phyloP scores from a whole-genome alignment of 2,797 vertebrate genomes.

The Denticeps clupeoides region DNA sequence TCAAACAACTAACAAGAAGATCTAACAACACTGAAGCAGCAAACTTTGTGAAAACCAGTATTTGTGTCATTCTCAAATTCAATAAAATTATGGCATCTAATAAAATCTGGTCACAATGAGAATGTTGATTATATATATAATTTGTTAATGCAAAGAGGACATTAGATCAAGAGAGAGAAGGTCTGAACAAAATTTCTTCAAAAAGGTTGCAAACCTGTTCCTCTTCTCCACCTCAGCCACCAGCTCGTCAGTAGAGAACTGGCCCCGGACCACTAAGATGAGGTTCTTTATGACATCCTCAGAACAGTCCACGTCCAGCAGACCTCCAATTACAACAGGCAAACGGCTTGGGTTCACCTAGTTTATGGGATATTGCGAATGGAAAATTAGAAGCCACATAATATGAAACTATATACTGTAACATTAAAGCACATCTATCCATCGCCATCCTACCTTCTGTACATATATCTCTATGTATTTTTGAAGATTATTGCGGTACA shows the following conservation, averaged over 20 bases:
- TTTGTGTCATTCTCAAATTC: too few species aligned
- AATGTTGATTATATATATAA: too few species aligned
- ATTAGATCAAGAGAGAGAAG: too few species aligned
- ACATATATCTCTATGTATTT: slow-evolving; percentile 96
- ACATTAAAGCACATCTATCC: neutral
- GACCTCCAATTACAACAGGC: slow-evolving; percentile 86
- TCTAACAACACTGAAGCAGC: too few species aligned
- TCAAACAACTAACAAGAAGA: too few species aligned
- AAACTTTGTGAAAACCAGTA: too few species aligned
- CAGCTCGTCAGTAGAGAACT: slow-evolving; percentile 94
- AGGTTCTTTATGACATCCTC: slow-evolving; percentile 94
- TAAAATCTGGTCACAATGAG: too few species aligned
- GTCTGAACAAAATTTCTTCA: too few species aligned
- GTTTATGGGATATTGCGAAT: too few species aligned
- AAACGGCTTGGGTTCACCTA: slow-evolving; percentile 91
- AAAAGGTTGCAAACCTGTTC: slow-evolving; percentile 65
- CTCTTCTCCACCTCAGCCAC: slow-evolving; percentile 93
- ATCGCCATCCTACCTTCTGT: slow-evolving; percentile 89
- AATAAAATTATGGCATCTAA: too few species aligned
- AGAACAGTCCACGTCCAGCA: slow-evolving; percentile 88
- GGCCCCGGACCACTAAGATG: slow-evolving; percentile 90
- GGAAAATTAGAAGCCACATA: too few species aligned
- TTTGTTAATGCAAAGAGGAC: too few species aligned
- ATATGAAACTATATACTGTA: neutral
- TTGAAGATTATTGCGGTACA: slow-evolving; percentile 88